A percentile compares a stretch with the other conserved stretches of the same genome.
These are phyloP conservation scores for Helogale parvula DNA, from an alignment of 2,113 vertebrate species.

Conservation along the genomic window DNA sequence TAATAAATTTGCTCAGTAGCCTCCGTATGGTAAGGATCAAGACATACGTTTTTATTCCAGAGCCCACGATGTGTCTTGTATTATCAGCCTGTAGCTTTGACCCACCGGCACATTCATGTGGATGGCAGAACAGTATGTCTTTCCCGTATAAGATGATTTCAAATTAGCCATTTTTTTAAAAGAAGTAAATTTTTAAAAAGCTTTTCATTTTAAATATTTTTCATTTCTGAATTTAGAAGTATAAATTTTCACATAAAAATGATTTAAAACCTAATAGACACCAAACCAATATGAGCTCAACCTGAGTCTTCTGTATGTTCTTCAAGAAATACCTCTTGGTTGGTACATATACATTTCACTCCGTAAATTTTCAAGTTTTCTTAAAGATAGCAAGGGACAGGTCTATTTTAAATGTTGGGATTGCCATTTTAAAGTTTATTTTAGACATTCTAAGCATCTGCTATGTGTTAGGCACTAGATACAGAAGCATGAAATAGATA, in stretches of 20 bases:
- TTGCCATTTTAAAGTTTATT: constrained; percentile 8
- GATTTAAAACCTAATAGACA: neutral
- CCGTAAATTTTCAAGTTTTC: constrained; percentile 32
- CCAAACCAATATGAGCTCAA: neutral
- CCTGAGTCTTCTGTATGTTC: neutral
- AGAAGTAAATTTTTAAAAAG: constrained; percentile 23
- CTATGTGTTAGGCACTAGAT: neutral
- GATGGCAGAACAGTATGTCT: neutral
- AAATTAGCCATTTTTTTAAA: neutral
- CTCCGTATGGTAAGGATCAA: neutral
- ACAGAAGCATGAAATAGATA: neutral
- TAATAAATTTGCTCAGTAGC: neutral
- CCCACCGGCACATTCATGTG: neutral
- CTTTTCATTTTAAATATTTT: constrained; percentile 21
- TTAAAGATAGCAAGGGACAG: neutral
- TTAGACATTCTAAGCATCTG: neutral
- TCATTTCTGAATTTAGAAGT: neutral
- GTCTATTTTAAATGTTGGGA: neutral
- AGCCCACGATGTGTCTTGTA: neutral
- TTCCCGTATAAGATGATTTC: neutral
- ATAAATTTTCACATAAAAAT: constrained; percentile 9
- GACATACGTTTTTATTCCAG: neutral
- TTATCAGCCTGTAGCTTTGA: neutral
- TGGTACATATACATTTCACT: neutral
- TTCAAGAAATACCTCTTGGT: constrained; percentile 1